phyloP scores from a whole-genome alignment of 1,140 invertebrate genomes.

The Heliconius congener region DNA sequence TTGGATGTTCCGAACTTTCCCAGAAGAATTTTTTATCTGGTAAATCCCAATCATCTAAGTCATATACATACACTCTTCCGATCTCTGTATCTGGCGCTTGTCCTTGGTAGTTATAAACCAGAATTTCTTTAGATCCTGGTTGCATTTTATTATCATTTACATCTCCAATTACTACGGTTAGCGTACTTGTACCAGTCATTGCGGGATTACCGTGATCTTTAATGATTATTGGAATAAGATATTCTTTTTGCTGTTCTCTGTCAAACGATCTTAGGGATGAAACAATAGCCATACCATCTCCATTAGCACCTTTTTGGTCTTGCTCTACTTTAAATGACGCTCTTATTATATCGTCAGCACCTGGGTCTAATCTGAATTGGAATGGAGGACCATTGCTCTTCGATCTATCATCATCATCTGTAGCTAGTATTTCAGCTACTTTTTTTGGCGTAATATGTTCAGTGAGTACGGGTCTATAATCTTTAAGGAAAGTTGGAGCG shows the following conservation, averaged over 20 bases:
- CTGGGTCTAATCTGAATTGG: conserved; percentile 95
- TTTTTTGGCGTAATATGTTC: conserved; percentile 94
- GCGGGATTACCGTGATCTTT: conserved; percentile 93
- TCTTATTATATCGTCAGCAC: conserved; percentile 94
- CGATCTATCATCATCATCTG: conserved; percentile 96
- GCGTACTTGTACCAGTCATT: conserved; percentile 96
- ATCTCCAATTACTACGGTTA: conserved; percentile 97
- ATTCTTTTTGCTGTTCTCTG: conserved; percentile 97
- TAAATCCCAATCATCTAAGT: conserved; percentile 98
- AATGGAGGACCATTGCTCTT: conserved; percentile 97
- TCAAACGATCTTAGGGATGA: conserved; percentile 95
- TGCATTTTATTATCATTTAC: conserved; percentile 99
- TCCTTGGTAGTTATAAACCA: conserved; percentile 98
- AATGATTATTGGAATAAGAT: conserved; percentile 95
- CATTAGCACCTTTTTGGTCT: conserved; percentile 97
- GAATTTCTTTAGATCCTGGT: conserved; percentile 96
- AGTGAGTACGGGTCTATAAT: conserved; percentile 95
- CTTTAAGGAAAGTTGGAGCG: conserved; percentile 93
- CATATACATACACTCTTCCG: conserved; percentile 97
- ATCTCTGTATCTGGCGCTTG: conserved; percentile 96
- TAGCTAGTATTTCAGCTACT: conserved; percentile 95
- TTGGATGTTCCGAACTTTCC: conserved; percentile 90
- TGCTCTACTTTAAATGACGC: conserved; percentile 97
- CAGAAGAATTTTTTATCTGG: conserved; percentile 98
- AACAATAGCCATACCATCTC: conserved; percentile 97